A percentile compares a stretch with the other conserved stretches of the same genome.
phyloP scores from a whole-genome alignment of 2,888 invertebrate species.

The Nomada ruficornis region DNA sequence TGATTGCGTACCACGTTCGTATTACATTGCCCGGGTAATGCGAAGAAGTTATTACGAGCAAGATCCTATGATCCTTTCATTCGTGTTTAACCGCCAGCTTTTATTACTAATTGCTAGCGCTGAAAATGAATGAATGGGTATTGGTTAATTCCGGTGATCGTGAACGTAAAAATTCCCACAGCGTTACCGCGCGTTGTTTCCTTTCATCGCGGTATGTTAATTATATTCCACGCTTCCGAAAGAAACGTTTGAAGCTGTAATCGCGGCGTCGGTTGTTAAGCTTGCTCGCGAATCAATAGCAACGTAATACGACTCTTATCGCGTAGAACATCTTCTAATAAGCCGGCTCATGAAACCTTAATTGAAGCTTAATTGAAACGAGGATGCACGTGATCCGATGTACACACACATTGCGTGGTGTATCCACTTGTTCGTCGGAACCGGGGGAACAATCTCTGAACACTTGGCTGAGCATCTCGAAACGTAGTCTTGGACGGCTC shows the following conservation, averaged over 20 bases:
- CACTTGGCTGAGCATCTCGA: constrained; percentile 39
- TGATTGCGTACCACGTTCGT: background rate
- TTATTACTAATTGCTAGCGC: background rate
- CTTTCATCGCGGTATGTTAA: constrained; percentile 9
- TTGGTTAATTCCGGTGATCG: constrained; percentile 6
- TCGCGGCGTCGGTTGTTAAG: background rate
- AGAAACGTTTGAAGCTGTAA: constrained; percentile 1
- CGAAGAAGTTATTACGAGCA: background rate
- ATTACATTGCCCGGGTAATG: background rate
- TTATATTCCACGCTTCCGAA: constrained; percentile 5
- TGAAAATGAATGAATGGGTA: background rate
- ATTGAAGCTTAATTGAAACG: constrained; percentile 45
- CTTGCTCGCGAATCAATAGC: constrained; percentile 27
- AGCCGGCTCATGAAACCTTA: constrained; percentile 52
- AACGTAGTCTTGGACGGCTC: background rate
- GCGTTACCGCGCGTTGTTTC: background rate
- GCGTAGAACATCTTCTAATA: constrained; percentile 45
- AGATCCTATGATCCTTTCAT: background rate
- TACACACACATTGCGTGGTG: constrained; percentile 19
- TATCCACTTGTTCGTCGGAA: constrained; percentile 16
- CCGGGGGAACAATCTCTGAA: constrained; percentile 37
- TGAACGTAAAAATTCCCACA: constrained; percentile 23
- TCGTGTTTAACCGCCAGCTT: background rate
- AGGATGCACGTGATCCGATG: constrained; percentile 48
- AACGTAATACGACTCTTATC: constrained; percentile 39